Base-by-base conservation (phyloP, 2,797 vertebrate genomes). In the Mormyrops boulengeri region DNA sequence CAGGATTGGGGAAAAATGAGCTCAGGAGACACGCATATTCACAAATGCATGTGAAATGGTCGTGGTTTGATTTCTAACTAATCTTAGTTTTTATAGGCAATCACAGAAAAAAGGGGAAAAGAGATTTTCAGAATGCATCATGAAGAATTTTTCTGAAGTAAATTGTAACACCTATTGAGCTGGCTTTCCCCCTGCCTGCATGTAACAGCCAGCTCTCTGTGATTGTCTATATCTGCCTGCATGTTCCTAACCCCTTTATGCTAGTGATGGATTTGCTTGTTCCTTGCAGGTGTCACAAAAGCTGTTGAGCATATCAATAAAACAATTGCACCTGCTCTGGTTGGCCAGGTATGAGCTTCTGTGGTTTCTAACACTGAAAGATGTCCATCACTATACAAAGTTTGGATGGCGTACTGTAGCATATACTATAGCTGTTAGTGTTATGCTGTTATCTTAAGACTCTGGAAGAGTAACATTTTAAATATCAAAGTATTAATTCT, bases 261-360 rank as follows among this genome's bases (percentile, higher is more conserved):
- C 96, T 94, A 95, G 96, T 98, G 96, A 98, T 97, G 92, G 95
- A 94, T 98, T 92, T 98, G 96, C 97, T 99, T 98, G 96, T 99
- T 97, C 97, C 93, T 97, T 99, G 95, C 96, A 99, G 99, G 99
- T 99, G 99, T 99, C 95, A 97, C 97, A 97, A 98, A 99, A 97
- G 99, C 99, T 95, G 98, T 99, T 98, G 97, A 97, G 93, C 97
- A 99, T 98, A 96, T 99, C 97, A 99, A 99, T 99, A 99, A 98
- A 96, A 96, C 96, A 93, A 99, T 99, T 97, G 98, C 98, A 93
- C 98, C 98, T 96, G 97, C 97, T 96, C 97, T 99, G 96, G 92
- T 99, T 97, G 97, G 96, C 96, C 97, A 99, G 99, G 98, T 99
- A 99, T 96, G 98, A 96, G 95, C 94, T 94, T 94, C 95, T 93